Percentiles rank a stretch among this genome's conserved stretches.
phyloP scores from a whole-genome alignment of 1,140 invertebrate species.

The Dinoponera quadriceps region DNA sequence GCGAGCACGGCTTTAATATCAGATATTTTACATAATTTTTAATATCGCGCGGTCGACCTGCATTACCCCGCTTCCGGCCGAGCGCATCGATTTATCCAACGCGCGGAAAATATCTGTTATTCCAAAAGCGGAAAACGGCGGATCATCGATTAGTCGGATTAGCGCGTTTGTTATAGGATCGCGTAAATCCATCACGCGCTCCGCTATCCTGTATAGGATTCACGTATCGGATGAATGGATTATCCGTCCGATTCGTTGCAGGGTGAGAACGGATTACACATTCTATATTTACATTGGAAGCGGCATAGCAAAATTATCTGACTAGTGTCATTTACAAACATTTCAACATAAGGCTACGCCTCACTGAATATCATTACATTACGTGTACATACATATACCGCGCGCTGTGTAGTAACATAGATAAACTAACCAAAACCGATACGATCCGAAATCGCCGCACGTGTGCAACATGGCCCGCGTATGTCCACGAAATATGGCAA shows the following conservation, averaged over 20 bases:
- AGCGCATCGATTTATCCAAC: constrained; percentile 33
- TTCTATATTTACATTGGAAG: constrained; percentile 50
- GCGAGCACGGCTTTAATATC: constrained; percentile 40
- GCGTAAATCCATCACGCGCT: constrained; percentile 58
- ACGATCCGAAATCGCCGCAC: not conserved
- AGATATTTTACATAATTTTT: constrained; percentile 54
- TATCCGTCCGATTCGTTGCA: constrained; percentile 53
- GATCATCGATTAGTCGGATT: constrained; percentile 60
- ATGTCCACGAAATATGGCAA: constrained; percentile 10
- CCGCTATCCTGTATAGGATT: constrained; percentile 41
- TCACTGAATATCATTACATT: constrained; percentile 44
- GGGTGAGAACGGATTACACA: constrained; percentile 43
- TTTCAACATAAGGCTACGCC: constrained; percentile 43
- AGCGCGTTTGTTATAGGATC: constrained; percentile 59
- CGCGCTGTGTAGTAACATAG: constrained; percentile 25
- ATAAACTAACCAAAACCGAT: constrained; percentile 45
- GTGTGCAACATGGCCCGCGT: not conserved
- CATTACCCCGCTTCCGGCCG: constrained; percentile 27
- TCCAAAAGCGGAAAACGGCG: constrained; percentile 49
- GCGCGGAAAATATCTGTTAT: constrained; percentile 52
- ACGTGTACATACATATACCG: not conserved
- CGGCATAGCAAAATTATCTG: constrained; percentile 54
- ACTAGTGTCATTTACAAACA: constrained; percentile 52
- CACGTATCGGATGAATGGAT: constrained; percentile 57
- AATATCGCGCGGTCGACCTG: constrained; percentile 35